These are phyloP conservation scores for Seriola quinqueradiata DNA, from an alignment of 2,113 vertebrate species.

Conservation along the genomic window DNA sequence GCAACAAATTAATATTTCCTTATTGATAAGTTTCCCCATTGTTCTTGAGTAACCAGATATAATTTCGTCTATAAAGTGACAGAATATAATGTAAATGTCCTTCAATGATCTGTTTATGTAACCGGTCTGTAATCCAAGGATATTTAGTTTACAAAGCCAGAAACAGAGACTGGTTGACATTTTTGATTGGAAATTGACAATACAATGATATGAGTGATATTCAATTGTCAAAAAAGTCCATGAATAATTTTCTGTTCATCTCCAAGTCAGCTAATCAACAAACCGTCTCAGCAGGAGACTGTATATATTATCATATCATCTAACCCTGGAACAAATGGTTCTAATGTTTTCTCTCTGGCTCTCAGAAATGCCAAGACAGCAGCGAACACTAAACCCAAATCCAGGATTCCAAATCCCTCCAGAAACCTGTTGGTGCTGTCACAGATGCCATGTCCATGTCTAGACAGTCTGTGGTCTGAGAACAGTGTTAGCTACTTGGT, in stretches of 20 bases:
- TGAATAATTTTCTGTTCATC: not conserved
- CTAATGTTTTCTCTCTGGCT: too few relatives aligned
- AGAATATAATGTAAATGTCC: not conserved
- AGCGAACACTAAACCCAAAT: not conserved
- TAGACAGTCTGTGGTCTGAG: not conserved
- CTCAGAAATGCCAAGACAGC: not conserved
- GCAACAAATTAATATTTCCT: not conserved
- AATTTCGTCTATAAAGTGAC: not conserved
- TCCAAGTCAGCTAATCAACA: not conserved
- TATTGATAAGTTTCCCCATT: not conserved
- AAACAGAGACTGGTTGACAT: not conserved
- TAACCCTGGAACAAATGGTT: not conserved
- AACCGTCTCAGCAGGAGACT: not conserved
- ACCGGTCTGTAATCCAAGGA: too few relatives aligned
- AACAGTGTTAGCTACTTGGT: not conserved
- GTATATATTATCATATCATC: too few relatives aligned
- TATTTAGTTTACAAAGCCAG: not conserved
- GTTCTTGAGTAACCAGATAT: not conserved
- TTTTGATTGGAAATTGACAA: not conserved
- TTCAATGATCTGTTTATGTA: too few relatives aligned
- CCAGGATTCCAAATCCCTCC: not conserved
- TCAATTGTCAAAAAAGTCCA: not conserved
- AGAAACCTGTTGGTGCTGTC: not conserved
- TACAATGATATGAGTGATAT: not conserved
- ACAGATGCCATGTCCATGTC: not conserved